Evolutionary conservation across 2,888 invertebrate genomes (phyloP), one percentile per base, ranked within the genome.

Genomic region (Antitype chi): DNA sequence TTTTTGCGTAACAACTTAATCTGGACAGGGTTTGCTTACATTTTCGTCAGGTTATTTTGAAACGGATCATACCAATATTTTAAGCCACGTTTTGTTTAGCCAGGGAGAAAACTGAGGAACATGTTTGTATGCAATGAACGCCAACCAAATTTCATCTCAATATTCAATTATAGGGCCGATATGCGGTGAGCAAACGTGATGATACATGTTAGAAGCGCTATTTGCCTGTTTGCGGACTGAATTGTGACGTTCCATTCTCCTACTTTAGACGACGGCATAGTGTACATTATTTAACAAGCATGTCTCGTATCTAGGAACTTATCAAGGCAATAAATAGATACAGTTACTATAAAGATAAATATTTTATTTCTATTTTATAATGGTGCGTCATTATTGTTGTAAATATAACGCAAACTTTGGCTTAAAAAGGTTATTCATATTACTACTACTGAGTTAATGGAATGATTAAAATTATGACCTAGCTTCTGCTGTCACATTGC

Each of bases 271-370:
- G 17, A 71, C 28, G 6, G 43, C 20, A 25, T 28, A 23, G 28
- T 52, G 4, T 63, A 11, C 55, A 55, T 25, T 74, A 32, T 23
- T n/a, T 32, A 73, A 32, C 17, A 25, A 32, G 11, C 25, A 20
- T 32, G 9, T 20, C 20, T 38, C 13, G 3, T 28, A 57, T 49
- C 69, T 55, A 43, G 52, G 7, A 28, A 70, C n/a, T 64, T 77
- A 78, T 78, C 70, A 23, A 38, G 15, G 47, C 9, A 66, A 66
- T 78, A 78, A 47, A 66, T 15, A 47, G 28, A 76, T 57, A 59
- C 17, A 23, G 70, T 25, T n/a, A n/a, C 5, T 20, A 53, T 66
- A 77, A 59, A 77, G 64, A 78, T 78, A 70, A 77, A 66, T 23
- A 32, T 66, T 70, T 60, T 47, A 78, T 78, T 59, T 70, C 59